A percentile compares a stretch with the other conserved stretches of the same genome.
phyloP scores from a whole-genome alignment of 2,888 invertebrate species.

The Trachelus iudaicus region DNA sequence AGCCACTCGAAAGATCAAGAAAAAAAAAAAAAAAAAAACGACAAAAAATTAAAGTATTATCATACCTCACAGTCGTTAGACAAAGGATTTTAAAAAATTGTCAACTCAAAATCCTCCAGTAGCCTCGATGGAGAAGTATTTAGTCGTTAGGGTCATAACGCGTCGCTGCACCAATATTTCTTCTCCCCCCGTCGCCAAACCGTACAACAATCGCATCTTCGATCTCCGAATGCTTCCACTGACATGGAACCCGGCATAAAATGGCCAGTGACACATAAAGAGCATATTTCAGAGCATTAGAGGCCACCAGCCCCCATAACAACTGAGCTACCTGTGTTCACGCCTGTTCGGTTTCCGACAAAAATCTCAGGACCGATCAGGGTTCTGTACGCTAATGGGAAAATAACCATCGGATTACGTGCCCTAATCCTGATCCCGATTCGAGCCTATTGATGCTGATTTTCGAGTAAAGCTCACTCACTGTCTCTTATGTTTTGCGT shows the following conservation, averaged over 20 bases:
- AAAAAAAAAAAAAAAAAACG: neutral
- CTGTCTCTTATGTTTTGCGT: neutral
- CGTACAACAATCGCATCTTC: neutral
- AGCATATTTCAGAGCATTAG: conserved; percentile 63
- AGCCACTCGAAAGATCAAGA: neutral
- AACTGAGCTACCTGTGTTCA: conserved; percentile 37
- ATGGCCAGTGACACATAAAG: conserved; percentile 65
- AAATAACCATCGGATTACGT: conserved; percentile 60
- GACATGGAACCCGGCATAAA: conserved; percentile 49
- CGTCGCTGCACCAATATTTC: neutral
- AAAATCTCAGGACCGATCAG: conserved; percentile 17
- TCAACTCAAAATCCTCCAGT: neutral
- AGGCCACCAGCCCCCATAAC: conserved; percentile 10
- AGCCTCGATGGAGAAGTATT: neutral
- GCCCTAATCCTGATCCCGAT: conserved; percentile 46
- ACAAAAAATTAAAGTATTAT: neutral
- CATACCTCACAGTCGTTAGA: neutral
- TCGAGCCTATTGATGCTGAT: conserved; percentile 42
- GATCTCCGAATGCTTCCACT: neutral
- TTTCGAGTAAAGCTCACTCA: neutral
- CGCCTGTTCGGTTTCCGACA: conserved; percentile 20
- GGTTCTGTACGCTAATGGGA: conserved; percentile 51
- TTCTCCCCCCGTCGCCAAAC: neutral
- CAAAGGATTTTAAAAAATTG: neutral
- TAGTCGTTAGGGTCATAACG: neutral